Percentiles rank a stretch among this genome's conserved stretches.
Evolutionary conservation across 2,888 invertebrate species (phyloP).

Genomic region (Atrina japonica): DNA sequence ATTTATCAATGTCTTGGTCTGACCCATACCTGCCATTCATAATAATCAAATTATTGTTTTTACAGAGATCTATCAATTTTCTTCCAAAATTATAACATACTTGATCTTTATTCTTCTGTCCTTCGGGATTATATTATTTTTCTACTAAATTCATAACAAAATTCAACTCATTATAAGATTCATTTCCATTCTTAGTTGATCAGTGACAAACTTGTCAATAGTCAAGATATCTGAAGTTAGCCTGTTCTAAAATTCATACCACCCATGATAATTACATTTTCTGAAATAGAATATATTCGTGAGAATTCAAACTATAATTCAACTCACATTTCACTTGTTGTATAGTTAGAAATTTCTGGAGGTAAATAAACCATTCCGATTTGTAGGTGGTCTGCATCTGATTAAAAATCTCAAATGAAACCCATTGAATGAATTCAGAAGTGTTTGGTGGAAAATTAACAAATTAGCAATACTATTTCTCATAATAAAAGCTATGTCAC

Average conservation of each 20-base stretch:
- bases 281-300: background rate
- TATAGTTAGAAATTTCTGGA: conserved; percentile 2
- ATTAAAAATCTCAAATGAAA: background rate
- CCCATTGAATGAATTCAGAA: background rate
- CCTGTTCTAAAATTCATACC: conserved; percentile 22
- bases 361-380: conserved; percentile 14
- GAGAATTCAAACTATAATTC: conserved; percentile 12
- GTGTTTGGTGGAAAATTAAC: background rate
- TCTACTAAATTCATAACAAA: background rate
- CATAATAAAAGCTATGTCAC: conserved; percentile 4
- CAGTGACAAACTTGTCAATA: conserved; percentile 4
- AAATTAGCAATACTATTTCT: background rate
- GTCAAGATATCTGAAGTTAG: too few relatives aligned
- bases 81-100: conserved; percentile 18
- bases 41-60: conserved; percentile 18
- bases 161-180: background rate
- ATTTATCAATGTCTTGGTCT: conserved; percentile 18
- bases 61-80: conserved; percentile 17
- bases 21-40: conserved; percentile 23
- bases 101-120: background rate
- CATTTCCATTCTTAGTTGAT: background rate
- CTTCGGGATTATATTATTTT: background rate
- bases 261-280: conserved; percentile 7
- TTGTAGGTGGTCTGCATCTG: background rate
- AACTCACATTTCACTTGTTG: background rate